These are phyloP conservation scores for Cyanoderma ruficeps DNA, from an alignment of 2,113 vertebrate species.

Conservation along the genomic window DNA sequence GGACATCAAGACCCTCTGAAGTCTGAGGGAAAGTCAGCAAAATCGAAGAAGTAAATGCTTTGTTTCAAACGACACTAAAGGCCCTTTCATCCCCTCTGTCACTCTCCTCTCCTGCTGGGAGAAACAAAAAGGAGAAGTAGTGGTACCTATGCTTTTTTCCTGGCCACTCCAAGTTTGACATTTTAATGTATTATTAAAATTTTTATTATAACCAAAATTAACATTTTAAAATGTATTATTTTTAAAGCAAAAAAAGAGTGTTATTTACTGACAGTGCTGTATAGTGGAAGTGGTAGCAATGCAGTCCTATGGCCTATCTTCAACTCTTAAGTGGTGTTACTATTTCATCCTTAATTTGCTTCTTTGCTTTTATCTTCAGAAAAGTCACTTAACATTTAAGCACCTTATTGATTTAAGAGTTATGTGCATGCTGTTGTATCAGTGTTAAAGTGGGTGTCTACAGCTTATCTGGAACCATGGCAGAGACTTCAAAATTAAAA, in stretches of 20 bases:
- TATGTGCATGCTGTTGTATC: not conserved
- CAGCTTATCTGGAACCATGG: not conserved
- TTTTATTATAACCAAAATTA: not conserved
- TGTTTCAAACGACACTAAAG: not conserved
- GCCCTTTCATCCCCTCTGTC: not conserved
- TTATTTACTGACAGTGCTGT: not conserved
- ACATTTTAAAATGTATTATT: not conserved
- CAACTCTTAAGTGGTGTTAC: not conserved
- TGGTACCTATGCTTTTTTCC: not conserved
- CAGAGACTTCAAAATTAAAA: not conserved
- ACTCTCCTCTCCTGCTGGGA: not conserved
- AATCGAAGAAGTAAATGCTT: not conserved
- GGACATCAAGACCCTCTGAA: not conserved
- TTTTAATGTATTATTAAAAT: not conserved
- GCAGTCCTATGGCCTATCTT: not conserved
- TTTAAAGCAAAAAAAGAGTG: not conserved
- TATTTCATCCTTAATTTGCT: not conserved
- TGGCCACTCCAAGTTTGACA: not conserved
- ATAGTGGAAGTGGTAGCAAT: not conserved
- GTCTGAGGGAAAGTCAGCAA: not conserved
- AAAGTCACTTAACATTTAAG: not conserved
- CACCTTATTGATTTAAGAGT: not conserved
- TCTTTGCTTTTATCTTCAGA: not conserved
- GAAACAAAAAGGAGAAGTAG: not conserved
- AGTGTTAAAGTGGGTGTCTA: not conserved